These are phyloP conservation scores for Bolinopsis microptera DNA, from an alignment of 37 sponge, comb jelly and placozoan species.

Conservation along the genomic window DNA sequence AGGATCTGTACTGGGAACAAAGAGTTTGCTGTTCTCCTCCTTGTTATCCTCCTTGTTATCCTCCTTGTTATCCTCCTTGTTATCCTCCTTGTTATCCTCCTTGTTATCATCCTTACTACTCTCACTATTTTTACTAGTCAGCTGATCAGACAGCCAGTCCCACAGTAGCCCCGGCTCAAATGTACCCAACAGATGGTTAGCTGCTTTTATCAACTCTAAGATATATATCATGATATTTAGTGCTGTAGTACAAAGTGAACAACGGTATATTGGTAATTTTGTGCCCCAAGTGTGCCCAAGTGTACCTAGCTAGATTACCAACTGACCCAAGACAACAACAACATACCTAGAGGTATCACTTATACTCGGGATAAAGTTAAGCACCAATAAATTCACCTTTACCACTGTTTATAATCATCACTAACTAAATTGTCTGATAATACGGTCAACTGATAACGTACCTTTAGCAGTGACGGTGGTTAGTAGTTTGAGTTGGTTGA, in stretches of 20 bases:
- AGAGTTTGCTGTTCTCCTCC: not conserved
- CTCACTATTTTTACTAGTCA: not conserved
- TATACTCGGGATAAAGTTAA: no score
- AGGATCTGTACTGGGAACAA: not conserved
- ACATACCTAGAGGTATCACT: no score
- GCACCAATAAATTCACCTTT: no score
- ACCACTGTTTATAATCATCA: not conserved
- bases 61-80: not conserved
- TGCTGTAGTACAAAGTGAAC: no score
- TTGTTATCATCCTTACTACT: no score
- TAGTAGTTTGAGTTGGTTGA: conserved; percentile 41
- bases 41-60: not conserved
- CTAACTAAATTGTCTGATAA: not conserved
- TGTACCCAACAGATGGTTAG: not conserved
- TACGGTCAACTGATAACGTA: not conserved
- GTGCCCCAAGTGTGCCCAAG: no score
- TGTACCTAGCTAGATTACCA: no score
- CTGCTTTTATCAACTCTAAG: conserved; percentile 29
- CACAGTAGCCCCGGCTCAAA: conserved; percentile 42
- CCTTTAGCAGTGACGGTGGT: conserved; percentile 18
- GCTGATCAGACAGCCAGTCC: conserved; percentile 30
- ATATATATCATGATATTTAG: not conserved
- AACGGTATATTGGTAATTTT: no score
- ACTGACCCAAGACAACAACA: no score
- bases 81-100: not conserved